Evolutionary conservation across 2,113 vertebrate genomes (phyloP).

Genomic region (Catharus fuscescens): DNA sequence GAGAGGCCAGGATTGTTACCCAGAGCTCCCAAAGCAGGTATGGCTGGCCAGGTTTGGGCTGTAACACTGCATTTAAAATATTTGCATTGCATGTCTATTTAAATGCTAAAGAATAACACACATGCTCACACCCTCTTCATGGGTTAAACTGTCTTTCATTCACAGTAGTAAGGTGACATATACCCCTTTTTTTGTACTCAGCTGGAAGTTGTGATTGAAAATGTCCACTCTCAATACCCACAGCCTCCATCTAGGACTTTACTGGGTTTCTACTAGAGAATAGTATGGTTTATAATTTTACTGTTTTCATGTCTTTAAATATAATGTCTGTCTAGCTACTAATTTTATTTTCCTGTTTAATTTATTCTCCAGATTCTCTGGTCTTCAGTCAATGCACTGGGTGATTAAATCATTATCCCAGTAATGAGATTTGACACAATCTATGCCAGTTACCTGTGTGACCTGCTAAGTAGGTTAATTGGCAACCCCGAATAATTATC

Average conservation of each 20-base stretch:
- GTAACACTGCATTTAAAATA: background rate
- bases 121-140: background rate
- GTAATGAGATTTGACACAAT: constrained; percentile 63
- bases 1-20: background rate
- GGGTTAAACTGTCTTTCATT: background rate
- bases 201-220: background rate
- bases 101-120: background rate
- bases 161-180: background rate
- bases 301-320: background rate
- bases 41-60: background rate
- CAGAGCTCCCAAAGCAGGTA: background rate
- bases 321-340: background rate
- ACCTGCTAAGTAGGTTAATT: constrained; percentile 71
- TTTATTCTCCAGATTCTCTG: constrained; percentile 3
- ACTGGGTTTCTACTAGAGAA: background rate
- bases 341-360: constrained; percentile 32
- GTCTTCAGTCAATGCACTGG: constrained; percentile 20
- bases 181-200: background rate
- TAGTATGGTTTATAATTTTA: background rate
- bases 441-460: constrained; percentile 57
- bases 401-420: constrained; percentile 64
- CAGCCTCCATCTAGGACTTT: background rate
- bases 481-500: constrained; percentile 52
- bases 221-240: fast-evolving
- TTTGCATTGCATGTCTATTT: background rate